A percentile compares a stretch with the other conserved stretches of the same genome.
phyloP scores from a whole-genome alignment of 2,888 invertebrate genomes.

The Ecdyonurus torrentis region DNA sequence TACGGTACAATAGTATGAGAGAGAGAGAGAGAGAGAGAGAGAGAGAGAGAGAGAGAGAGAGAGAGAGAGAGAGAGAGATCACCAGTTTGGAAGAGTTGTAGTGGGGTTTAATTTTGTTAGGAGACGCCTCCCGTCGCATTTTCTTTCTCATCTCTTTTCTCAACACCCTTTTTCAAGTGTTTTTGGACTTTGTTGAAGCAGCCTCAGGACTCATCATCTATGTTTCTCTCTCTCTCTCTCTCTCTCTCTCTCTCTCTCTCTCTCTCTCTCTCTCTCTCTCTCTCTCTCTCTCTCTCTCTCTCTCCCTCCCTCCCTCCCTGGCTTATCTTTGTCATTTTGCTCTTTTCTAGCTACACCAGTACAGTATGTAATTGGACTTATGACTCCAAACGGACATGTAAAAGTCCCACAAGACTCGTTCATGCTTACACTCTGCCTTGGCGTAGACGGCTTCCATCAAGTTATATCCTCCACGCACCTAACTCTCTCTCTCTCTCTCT shows the following conservation, averaged over 20 bases:
- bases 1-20: not conserved
- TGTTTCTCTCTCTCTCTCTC: not conserved
- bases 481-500: not conserved
- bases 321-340: conserved; percentile 6
- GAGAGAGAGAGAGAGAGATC: not conserved
- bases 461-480: too few relatives aligned
- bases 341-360: not conserved
- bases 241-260: conserved; percentile 2
- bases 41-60: not conserved
- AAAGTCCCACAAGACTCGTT: not conserved
- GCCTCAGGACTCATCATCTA: not conserved
- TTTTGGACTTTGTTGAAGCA: not conserved
- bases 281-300: conserved; percentile 2
- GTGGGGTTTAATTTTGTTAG: not conserved
- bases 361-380: not conserved
- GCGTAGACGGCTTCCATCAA: not conserved
- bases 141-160: not conserved
- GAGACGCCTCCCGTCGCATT: not conserved
- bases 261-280: conserved; percentile 1
- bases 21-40: not conserved
- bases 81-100: too few relatives aligned
- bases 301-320: conserved; percentile 1
- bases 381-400: not conserved
- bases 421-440: not conserved
- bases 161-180: not conserved